A percentile compares a stretch with the other conserved stretches of the same genome.
These are phyloP conservation scores for Antechinus stuartii DNA, from an alignment of 2,113 vertebrate species.

Conservation along the genomic window DNA sequence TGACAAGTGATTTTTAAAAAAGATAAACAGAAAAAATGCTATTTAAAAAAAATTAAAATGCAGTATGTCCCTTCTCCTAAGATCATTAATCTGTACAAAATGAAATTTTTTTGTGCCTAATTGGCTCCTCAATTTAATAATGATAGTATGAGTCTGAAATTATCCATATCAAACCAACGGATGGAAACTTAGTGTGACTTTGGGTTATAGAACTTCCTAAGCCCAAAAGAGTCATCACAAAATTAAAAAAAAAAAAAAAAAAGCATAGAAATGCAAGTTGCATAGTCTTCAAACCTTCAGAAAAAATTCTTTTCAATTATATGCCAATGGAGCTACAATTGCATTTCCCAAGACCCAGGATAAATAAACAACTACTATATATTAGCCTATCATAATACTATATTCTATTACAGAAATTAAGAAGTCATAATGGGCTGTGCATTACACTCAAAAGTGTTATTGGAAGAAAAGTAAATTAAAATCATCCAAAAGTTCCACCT, in stretches of 20 bases:
- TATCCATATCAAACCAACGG: neutral
- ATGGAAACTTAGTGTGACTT: neutral
- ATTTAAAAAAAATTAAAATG: neutral
- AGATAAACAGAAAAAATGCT: neutral
- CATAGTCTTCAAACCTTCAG: neutral
- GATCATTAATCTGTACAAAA: neutral
- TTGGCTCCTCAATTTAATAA: conserved; percentile 15
- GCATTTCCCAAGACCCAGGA: neutral
- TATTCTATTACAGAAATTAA: neutral
- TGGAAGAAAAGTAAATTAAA: neutral
- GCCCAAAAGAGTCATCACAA: neutral
- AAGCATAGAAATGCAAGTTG: conserved; percentile 5
- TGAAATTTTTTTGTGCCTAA: neutral
- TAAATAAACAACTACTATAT: too few species aligned
- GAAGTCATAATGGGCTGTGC: neutral
- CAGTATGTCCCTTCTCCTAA: neutral
- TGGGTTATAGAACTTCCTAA: neutral
- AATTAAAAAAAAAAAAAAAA: conserved; percentile 9
- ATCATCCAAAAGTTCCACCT: neutral
- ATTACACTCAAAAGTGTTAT: neutral
- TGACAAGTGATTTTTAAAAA: conserved; percentile 19
- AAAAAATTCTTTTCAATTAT: neutral
- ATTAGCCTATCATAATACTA: neutral
- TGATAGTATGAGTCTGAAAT: neutral
- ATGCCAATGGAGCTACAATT: neutral